These are phyloP conservation scores for Trissolcus brochymenae DNA, from an alignment of 2,888 invertebrate genomes.

Conservation along the genomic window DNA sequence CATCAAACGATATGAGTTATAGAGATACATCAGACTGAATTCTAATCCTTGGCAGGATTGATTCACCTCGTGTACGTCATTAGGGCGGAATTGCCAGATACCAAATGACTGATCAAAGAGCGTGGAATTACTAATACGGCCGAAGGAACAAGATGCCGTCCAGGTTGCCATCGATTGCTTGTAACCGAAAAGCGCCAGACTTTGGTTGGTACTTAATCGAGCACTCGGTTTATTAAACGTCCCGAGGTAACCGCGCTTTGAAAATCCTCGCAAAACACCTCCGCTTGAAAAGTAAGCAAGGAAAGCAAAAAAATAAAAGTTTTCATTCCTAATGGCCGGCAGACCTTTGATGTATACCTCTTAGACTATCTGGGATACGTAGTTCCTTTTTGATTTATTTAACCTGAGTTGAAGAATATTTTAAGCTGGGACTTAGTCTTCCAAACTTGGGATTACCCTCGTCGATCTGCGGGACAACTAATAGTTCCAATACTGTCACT, in stretches of 20 bases:
- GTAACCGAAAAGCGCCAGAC: constrained; percentile 26
- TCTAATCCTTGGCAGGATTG: constrained; percentile 48
- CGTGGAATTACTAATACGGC: constrained; percentile 28
- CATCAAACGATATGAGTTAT: constrained; percentile 24
- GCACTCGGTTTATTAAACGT: constrained; percentile 56
- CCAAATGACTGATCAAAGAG: constrained; percentile 58
- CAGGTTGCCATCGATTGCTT: constrained; percentile 35
- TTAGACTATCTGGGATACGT: too few relatives aligned
- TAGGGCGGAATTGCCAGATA: constrained; percentile 51
- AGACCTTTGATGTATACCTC: too few relatives aligned
- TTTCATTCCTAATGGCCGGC: too few relatives aligned
- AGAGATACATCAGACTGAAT: constrained; percentile 40
- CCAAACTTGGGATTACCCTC: too few relatives aligned
- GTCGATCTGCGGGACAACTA: too few relatives aligned
- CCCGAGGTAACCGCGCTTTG: constrained; percentile 18
- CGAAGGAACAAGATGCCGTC: constrained; percentile 36
- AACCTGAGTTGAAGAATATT: too few relatives aligned
- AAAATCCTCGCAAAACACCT: too few relatives aligned
- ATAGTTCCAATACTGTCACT: too few relatives aligned
- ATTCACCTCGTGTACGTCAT: constrained; percentile 48
- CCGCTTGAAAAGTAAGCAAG: background rate
- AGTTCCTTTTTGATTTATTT: too few relatives aligned
- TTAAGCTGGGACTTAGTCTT: too few relatives aligned
- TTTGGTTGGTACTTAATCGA: constrained; percentile 44
- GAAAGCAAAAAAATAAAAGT: background rate